Percentiles rank a stretch among this genome's conserved stretches.
Evolutionary conservation across 2,797 vertebrate genomes (phyloP).

Genomic region (Malurus leucopterus): DNA sequence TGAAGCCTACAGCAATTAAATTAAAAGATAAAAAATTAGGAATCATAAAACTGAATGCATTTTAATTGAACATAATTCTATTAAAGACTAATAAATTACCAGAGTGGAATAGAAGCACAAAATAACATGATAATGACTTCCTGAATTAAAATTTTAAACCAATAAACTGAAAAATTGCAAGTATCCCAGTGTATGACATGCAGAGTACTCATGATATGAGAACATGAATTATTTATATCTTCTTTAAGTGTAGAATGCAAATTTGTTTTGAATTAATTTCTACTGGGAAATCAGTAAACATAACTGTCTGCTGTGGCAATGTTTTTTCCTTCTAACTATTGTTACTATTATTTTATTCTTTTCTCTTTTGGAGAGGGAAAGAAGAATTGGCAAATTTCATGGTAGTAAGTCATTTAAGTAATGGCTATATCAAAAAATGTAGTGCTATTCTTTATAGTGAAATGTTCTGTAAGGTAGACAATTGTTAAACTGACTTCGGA

Average conservation of each 20-base stretch:
- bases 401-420: background rate
- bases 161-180: slow-evolving; percentile 73
- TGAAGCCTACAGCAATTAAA: slow-evolving; percentile 60
- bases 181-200: slow-evolving; percentile 80
- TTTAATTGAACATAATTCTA: slow-evolving; percentile 70
- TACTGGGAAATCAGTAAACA: slow-evolving; percentile 76
- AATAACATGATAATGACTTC: slow-evolving; percentile 65
- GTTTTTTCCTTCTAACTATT: slow-evolving; percentile 56
- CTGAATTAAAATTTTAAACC: slow-evolving; percentile 68
- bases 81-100: slow-evolving; percentile 71
- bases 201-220: slow-evolving; percentile 79
- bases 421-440: slow-evolving; percentile 1
- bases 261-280: slow-evolving; percentile 81
- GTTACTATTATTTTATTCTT: slow-evolving; percentile 51
- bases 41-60: slow-evolving; percentile 61
- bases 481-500: background rate
- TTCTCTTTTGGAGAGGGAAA: slow-evolving; percentile 18
- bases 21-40: slow-evolving; percentile 58
- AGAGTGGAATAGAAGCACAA: slow-evolving; percentile 59
- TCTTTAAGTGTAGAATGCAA: slow-evolving; percentile 88
- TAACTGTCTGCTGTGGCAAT: slow-evolving; percentile 53
- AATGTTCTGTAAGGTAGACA: background rate
- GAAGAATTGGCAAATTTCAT: slow-evolving; percentile 1
- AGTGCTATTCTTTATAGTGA: slow-evolving; percentile 20
- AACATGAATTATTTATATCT: slow-evolving; percentile 90